Evolutionary conservation across 2,888 invertebrate genomes (phyloP).

Genomic region (Disparrhopalites patrizii): DNA sequence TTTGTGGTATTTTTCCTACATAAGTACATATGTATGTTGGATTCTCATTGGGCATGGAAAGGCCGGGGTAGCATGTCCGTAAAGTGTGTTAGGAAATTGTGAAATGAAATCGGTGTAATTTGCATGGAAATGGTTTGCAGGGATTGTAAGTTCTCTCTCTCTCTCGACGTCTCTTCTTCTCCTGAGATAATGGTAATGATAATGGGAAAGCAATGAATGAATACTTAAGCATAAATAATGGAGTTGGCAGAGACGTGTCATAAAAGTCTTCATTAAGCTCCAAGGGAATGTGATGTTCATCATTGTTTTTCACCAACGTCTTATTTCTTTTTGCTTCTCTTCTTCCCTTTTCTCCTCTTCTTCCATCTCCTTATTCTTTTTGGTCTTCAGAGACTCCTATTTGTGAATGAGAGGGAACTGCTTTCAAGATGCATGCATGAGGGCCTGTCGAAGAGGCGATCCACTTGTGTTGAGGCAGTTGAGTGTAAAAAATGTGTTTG

Average conservation of each 20-base stretch:
- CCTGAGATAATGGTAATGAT: constrained; percentile 24
- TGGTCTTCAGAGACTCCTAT: too few species aligned
- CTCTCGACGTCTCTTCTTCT: too few species aligned
- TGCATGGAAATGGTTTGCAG: constrained; percentile 23
- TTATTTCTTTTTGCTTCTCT: constrained; percentile 4
- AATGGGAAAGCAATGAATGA: constrained; percentile 32
- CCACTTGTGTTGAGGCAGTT: too few species aligned
- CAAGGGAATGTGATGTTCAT: constrained; percentile 28
- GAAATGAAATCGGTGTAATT: constrained; percentile 16
- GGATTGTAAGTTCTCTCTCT: constrained; percentile 7
- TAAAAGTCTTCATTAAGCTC: constrained; percentile 32
- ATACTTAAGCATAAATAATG: constrained; percentile 27
- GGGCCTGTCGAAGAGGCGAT: too few species aligned
- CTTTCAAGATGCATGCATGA: too few species aligned
- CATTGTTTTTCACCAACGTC: constrained; percentile 22
- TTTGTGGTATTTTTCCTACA: too few species aligned
- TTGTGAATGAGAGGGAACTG: too few species aligned
- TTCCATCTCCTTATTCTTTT: neutral
- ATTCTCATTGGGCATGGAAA: neutral
- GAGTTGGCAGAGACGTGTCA: constrained; percentile 27
- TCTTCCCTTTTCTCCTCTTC: neutral
- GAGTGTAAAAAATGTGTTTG: too few species aligned
- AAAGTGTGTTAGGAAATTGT: neutral
- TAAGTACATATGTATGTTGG: too few species aligned
- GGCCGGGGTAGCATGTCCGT: neutral